Base-by-base conservation (phyloP, 1,140 invertebrate species). In the Tetragonula clypearis region DNA sequence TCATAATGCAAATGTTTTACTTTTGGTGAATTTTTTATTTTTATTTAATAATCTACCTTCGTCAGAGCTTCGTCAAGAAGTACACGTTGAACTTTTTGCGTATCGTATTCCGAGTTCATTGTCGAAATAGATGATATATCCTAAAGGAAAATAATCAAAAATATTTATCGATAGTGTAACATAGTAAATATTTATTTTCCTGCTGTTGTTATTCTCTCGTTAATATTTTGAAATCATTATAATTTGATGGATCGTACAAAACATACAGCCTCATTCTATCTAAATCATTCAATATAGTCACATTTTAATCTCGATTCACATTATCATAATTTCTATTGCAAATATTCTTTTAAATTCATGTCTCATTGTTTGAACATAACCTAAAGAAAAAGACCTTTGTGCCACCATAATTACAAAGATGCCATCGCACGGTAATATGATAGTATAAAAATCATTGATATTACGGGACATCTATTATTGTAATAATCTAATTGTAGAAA, bases 51-150 rank as follows among this genome's bases (percentile, higher is more conserved):
- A 56, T 74, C 6, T 75, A 85, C 84, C 71, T 85, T 81, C 19
- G 9, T n/a, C 26, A 85, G 30, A 23, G 23, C 84, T 58, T 81
- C 23, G 4, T 85, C 41, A 1, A 85, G 21, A 49, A 85, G 41
- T 3, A 1, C 4, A 19, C n/a, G 55, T 68, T 56, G 76, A 69
- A 85, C n/a, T 41, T 53, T 80, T 35, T 2, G 49, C 3, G 0
- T 11, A 30, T 72, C 41, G 14, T 17, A 5, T 2, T 60, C 56
- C 1, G 30, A 26, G 23, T 19, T 72, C 82, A 84, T 84, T 19
- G 9, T 79, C 58, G 30, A 23, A 26, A 19, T 12, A 55, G 55
- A 15, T 23, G 30, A 49, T 26, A 69, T 11, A 23, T 66, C 19
- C 15, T 4, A 23, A 26, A 3, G 1, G 35, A n/a, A 23, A 62